Conservation (phyloP, 2,888 invertebrate species). For the Epinotia bilunana region DNA sequence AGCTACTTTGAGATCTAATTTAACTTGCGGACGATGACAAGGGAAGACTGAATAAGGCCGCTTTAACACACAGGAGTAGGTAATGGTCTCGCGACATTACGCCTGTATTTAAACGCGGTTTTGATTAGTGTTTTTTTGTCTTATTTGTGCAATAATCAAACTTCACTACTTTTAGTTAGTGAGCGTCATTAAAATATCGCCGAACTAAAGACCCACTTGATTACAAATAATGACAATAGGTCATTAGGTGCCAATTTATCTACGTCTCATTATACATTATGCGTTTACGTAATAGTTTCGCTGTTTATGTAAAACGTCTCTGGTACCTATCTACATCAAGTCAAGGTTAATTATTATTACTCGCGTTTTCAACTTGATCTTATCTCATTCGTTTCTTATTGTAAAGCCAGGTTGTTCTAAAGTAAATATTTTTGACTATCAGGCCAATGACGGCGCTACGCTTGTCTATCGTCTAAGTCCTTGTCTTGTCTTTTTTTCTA, state of each 20-base stretch:
- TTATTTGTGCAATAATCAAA: neutral
- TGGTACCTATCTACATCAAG: neutral
- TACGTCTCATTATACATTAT: neutral
- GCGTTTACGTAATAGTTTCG: slow-evolving; percentile 26
- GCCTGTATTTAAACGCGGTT: neutral
- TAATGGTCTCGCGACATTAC: neutral
- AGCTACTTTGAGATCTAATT: neutral
- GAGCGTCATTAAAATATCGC: neutral
- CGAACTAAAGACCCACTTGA: neutral
- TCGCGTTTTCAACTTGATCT: neutral
- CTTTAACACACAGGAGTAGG: too few species aligned
- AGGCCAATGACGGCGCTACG: neutral
- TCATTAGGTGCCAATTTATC: slow-evolving; percentile 29
- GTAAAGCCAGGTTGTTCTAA: neutral
- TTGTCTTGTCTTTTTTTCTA: neutral
- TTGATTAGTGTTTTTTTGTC: too few species aligned
- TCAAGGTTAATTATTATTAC: neutral
- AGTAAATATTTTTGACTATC: slow-evolving; percentile 7
- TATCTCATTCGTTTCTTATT: slow-evolving; percentile 13
- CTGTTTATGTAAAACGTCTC: neutral
- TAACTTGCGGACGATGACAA: neutral
- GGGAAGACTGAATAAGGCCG: neutral
- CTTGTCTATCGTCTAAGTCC: neutral
- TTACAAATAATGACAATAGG: slow-evolving; percentile 18
- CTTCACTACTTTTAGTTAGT: neutral